Conservation (phyloP, 2,888 invertebrate genomes). For the Tiliacea aurago region DNA sequence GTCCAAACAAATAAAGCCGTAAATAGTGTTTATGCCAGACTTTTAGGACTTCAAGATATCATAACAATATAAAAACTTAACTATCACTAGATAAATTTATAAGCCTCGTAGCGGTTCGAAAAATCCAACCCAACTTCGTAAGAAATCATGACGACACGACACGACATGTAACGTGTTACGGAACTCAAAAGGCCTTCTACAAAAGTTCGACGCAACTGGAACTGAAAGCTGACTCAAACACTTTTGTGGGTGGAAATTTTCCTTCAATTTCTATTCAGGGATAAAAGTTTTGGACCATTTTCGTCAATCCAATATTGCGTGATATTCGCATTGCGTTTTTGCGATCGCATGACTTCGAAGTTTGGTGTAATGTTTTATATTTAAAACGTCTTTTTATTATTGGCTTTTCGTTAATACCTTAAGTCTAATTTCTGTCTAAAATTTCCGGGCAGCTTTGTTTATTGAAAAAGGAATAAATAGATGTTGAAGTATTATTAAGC, state of each 20-base stretch:
- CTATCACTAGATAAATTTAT: neutral
- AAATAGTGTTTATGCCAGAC: no score
- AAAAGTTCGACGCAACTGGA: constrained; percentile 18
- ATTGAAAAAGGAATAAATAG: neutral
- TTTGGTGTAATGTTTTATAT: neutral
- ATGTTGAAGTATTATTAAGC: neutral
- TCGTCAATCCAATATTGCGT: constrained; percentile 8
- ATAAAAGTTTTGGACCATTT: constrained; percentile 23
- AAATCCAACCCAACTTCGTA: neutral
- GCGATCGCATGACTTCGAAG: constrained; percentile 14
- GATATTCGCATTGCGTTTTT: constrained; percentile 24
- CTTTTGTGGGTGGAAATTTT: constrained; percentile 19
- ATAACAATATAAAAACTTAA: no score
- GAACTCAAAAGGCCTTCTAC: constrained; percentile 9
- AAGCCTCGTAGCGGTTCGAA: neutral
- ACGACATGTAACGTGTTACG: neutral
- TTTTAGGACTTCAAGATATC: neutral
- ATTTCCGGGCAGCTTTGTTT: neutral
- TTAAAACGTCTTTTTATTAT: neutral
- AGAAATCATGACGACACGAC: constrained; percentile 20
- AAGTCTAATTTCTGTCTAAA: no score
- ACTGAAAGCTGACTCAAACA: constrained; percentile 25
- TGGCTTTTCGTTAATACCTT: neutral
- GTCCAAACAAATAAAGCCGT: neutral
- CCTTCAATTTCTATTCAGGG: neutral